phyloP scores from a whole-genome alignment of 2,888 invertebrate species.

The Volucella bombylans region DNA sequence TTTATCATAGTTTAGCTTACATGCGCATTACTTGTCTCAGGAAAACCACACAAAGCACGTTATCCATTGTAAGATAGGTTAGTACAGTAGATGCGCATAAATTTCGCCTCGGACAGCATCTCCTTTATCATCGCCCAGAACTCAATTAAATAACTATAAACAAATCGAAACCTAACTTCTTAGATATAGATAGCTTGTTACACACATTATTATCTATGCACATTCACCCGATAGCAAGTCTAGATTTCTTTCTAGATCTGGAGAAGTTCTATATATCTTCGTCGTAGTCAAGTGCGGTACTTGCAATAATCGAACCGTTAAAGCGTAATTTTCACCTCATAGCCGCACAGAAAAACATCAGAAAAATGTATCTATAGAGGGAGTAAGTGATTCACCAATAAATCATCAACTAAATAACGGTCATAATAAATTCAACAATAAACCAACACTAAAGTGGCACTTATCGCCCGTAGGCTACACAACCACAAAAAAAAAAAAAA shows the following conservation, averaged over 20 bases:
- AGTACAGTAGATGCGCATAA: slow-evolving; percentile 26
- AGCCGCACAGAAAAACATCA: slow-evolving; percentile 2
- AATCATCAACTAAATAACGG: slow-evolving; percentile 72
- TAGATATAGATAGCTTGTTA: neutral
- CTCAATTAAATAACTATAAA: slow-evolving; percentile 67
- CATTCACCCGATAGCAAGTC: neutral
- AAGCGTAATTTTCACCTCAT: slow-evolving; percentile 70
- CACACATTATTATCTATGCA: neutral
- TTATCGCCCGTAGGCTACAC: slow-evolving; percentile 62
- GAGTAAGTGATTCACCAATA: slow-evolving; percentile 62
- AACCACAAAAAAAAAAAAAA: slow-evolving; percentile 9
- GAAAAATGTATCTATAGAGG: neutral
- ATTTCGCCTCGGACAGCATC: slow-evolving; percentile 15
- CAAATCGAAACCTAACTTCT: slow-evolving; percentile 23
- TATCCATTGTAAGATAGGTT: neutral
- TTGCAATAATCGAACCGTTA: slow-evolving; percentile 48
- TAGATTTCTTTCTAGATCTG: neutral
- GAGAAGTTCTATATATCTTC: neutral
- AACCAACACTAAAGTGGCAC: slow-evolving; percentile 74
- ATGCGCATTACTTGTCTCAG: slow-evolving; percentile 15
- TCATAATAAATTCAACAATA: slow-evolving; percentile 71
- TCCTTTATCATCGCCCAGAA: slow-evolving; percentile 40
- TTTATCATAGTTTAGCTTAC: neutral
- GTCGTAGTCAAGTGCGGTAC: slow-evolving; percentile 32
- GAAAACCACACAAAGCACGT: neutral